These are phyloP conservation scores for Eulemur mongoz DNA, from an alignment of 2,797 vertebrate species.

Conservation along the genomic window DNA sequence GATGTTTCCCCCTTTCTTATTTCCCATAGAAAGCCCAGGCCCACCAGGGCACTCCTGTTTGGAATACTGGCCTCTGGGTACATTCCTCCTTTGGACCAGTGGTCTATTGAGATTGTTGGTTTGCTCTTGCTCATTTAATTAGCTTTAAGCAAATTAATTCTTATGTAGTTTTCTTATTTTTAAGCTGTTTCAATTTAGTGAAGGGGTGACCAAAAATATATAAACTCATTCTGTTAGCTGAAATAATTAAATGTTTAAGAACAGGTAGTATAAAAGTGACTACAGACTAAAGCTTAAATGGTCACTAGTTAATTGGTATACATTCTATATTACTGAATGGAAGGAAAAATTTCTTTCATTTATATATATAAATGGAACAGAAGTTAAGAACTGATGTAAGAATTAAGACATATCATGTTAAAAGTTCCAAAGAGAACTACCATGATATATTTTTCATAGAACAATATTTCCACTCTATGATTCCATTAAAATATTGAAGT, in stretches of 20 bases:
- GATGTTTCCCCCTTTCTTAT: not conserved
- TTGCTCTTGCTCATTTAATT: constrained; percentile 32
- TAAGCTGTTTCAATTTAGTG: constrained; percentile 18
- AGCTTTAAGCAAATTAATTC: constrained; percentile 5
- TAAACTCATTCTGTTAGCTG: not conserved
- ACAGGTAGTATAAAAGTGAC: not conserved
- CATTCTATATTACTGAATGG: not conserved
- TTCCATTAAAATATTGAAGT: constrained; percentile 44
- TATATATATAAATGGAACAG: not conserved
- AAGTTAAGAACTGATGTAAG: not conserved
- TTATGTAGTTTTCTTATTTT: constrained; percentile 16
- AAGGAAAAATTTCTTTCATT: not conserved
- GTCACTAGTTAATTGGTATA: not conserved
- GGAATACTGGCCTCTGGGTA: constrained; percentile 20
- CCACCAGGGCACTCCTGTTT: not conserved
- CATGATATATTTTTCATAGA: constrained; percentile 5
- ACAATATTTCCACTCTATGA: constrained; percentile 6
- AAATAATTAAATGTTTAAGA: constrained; percentile 42
- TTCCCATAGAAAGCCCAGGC: not conserved
- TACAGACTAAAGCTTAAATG: not conserved
- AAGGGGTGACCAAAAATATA: not conserved
- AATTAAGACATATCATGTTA: not conserved
- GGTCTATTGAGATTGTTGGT: not conserved
- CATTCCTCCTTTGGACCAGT: not conserved
- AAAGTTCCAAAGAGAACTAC: not conserved